A percentile compares a stretch with the other conserved stretches of the same genome.
These are phyloP conservation scores for Heliconius aoede DNA, from an alignment of 2,888 invertebrate species.

Conservation along the genomic window DNA sequence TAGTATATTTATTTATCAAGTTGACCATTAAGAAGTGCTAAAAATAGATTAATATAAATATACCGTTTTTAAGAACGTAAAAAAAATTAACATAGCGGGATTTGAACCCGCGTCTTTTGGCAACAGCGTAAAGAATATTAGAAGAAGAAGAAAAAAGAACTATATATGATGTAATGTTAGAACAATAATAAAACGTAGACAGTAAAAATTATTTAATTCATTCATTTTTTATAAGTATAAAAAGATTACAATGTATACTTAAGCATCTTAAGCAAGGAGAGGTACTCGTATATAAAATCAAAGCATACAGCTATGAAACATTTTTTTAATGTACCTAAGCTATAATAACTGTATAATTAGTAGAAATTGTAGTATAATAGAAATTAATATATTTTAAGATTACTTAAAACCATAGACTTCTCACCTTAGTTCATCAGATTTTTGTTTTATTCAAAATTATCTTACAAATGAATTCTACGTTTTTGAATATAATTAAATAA, in stretches of 20 bases:
- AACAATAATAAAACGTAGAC: neutral
- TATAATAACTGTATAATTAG: conserved; percentile 12
- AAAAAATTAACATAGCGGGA: too few species aligned
- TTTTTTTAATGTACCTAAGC: neutral
- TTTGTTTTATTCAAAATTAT: neutral
- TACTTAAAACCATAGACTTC: conserved; percentile 8
- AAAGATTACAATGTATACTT: conserved; percentile 22
- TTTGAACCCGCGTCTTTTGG: too few species aligned
- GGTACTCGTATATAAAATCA: conserved; percentile 20
- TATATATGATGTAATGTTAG: neutral
- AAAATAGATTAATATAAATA: too few species aligned
- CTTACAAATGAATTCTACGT: neutral
- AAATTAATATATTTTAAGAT: neutral
- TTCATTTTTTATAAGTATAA: conserved; percentile 20
- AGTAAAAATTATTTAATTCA: conserved; percentile 10
- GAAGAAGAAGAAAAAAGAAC: too few species aligned
- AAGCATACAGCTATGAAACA: neutral
- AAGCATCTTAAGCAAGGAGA: conserved; percentile 6
- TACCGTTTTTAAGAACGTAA: too few species aligned
- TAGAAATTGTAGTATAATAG: neutral
- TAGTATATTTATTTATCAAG: too few species aligned
- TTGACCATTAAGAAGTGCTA: too few species aligned
- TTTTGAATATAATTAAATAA: conserved; percentile 22
- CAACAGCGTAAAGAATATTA: too few species aligned
- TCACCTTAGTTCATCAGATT: neutral